Percentiles rank a stretch among this genome's conserved stretches.
phyloP scores from a whole-genome alignment of 2,797 vertebrate species.

The Ptychadena robeensis region DNA sequence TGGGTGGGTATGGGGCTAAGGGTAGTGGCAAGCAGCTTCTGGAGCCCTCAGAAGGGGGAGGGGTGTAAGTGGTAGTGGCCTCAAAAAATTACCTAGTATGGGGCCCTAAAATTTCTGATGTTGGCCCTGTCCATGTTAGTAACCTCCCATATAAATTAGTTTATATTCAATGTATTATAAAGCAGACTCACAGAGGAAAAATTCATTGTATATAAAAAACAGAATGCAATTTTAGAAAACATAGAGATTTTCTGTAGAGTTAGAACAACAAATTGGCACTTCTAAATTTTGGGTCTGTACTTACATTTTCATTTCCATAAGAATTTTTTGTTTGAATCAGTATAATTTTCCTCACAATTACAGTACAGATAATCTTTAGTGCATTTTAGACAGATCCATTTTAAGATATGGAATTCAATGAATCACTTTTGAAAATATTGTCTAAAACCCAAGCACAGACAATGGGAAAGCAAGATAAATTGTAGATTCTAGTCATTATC shows the following conservation, averaged over 20 bases:
- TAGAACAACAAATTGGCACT: conserved; percentile 61
- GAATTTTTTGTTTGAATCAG: conserved; percentile 60
- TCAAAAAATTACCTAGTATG: too few species aligned
- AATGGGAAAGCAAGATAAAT: conserved; percentile 59
- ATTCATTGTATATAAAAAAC: conserved; percentile 52
- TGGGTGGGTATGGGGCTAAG: too few species aligned
- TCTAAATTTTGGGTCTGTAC: conserved; percentile 50
- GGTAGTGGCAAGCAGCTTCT: too few species aligned
- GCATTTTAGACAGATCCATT: conserved; percentile 61
- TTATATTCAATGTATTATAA: conserved; percentile 53
- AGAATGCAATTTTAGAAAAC: conserved; percentile 48
- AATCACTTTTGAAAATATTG: conserved; percentile 60
- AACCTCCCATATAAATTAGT: conserved; percentile 55
- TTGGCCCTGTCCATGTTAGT: conserved; percentile 58
- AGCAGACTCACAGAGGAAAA: conserved; percentile 32
- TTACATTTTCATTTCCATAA: conserved; percentile 59
- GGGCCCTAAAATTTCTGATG: too few species aligned
- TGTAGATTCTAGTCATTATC: conserved; percentile 59
- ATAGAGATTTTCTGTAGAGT: conserved; percentile 45
- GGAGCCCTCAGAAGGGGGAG: too few species aligned
- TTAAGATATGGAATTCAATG: conserved; percentile 60
- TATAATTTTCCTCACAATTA: conserved; percentile 62
- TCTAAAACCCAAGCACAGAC: conserved; percentile 49
- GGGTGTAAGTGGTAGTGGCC: too few species aligned
- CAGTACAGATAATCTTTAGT: conserved; percentile 59